Conservation (phyloP, 2,113 vertebrate genomes). For the Neomonachus schauinslandi region DNA sequence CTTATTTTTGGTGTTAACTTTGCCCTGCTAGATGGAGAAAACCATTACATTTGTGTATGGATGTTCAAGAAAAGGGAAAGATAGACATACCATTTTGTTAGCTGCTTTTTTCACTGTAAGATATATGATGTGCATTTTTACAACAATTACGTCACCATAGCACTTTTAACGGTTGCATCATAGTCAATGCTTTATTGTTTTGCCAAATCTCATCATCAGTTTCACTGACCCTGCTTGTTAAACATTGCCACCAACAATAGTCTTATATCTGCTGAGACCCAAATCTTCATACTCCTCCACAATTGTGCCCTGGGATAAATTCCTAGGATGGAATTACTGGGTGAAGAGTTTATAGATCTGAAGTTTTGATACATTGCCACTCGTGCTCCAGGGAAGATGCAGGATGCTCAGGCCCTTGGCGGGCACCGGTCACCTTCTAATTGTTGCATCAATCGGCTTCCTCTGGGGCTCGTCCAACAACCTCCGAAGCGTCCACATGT, state of each 20-base stretch:
- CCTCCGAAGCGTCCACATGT: accelerated
- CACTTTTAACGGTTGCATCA: no score
- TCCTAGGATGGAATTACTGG: background rate
- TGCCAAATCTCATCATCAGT: no score
- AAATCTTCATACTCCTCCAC: accelerated
- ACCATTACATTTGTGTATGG: accelerated
- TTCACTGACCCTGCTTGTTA: accelerated
- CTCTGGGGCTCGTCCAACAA: no score
- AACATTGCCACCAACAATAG: background rate
- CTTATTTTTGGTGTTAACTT: background rate
- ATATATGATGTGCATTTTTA: no score
- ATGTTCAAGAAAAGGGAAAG: background rate
- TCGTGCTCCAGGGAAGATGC: background rate
- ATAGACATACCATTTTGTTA: accelerated
- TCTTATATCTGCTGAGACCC: background rate
- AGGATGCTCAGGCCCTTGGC: background rate
- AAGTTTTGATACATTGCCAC: no score
- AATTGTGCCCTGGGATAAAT: background rate
- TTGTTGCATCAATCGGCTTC: background rate
- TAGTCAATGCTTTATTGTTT: background rate
- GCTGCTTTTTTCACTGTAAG: background rate
- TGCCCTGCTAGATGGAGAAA: background rate
- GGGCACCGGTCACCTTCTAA: background rate
- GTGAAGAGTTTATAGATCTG: background rate
- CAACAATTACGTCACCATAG: accelerated